These are phyloP conservation scores for Poeciliopsis prolifica DNA, from an alignment of 2,113 vertebrate species.

Conservation along the genomic window DNA sequence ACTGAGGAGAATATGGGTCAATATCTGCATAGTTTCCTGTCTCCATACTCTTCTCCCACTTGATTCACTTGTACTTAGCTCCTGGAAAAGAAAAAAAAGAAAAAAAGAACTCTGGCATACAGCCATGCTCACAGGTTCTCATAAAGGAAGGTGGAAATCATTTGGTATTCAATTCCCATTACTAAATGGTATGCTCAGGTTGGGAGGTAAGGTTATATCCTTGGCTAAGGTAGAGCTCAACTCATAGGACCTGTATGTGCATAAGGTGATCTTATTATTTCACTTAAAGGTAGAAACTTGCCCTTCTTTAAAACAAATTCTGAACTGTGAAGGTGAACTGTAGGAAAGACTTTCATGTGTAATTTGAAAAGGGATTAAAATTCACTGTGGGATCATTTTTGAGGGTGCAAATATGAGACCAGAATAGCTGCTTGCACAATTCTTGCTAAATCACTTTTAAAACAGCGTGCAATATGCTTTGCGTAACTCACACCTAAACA, in stretches of 20 bases:
- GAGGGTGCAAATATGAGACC: background rate
- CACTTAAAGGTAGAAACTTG: constrained; percentile 45
- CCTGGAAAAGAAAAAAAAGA: background rate
- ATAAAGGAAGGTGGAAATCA: constrained; percentile 38
- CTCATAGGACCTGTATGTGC: constrained; percentile 40
- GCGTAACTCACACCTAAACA: constrained; percentile 37
- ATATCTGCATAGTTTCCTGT: constrained; percentile 46
- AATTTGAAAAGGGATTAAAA: constrained; percentile 15
- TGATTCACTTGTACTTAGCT: constrained; percentile 12
- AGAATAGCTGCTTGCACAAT: constrained; percentile 2
- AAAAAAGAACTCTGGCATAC: background rate
- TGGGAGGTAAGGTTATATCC: constrained; percentile 51
- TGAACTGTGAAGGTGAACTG: constrained; percentile 34
- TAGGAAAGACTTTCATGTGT: constrained; percentile 12
- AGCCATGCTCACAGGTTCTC: constrained; percentile 6
- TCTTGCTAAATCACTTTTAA: constrained; percentile 50
- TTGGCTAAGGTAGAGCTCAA: constrained; percentile 50
- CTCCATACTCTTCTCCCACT: constrained; percentile 23
- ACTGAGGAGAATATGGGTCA: constrained; percentile 48
- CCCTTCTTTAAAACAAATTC: constrained; percentile 25
- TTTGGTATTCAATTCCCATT: constrained; percentile 67
- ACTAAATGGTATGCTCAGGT: constrained; percentile 65
- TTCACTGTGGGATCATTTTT: background rate
- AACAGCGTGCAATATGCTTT: constrained; percentile 35
- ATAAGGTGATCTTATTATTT: constrained; percentile 50